Evolutionary conservation across 1,140 invertebrate genomes (phyloP), one percentile per base, ranked within the genome.

Genomic region (Himalopsyche phryganea): DNA sequence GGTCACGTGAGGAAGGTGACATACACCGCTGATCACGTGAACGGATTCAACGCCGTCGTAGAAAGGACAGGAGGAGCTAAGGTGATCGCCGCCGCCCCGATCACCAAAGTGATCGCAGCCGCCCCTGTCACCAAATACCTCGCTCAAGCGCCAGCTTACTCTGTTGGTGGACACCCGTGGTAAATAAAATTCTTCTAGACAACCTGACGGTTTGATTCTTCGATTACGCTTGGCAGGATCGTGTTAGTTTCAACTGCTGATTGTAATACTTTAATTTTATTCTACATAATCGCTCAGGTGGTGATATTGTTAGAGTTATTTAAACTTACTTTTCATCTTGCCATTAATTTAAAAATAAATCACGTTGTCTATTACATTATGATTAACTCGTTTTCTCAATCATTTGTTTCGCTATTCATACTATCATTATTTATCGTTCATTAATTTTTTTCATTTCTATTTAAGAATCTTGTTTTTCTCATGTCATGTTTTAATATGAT

Each of bases 1-100:
- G 84, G 84, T 61, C 81, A 82, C 66, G 70, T 85, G 5, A 75
- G 83, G 41, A 81, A 81, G 67, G 81, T 81, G 20, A 78, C 75
- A 6, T 81, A 81, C 69, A 78, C 78, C 4, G 79, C 78, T n/a
- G 78, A 80, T 63, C 73, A 76, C 51, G 57, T 77, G 54, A 78
- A 80, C 61, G 78, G 78, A 1, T 80, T 80, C 67, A 79, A 79
- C 61, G 78, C 78, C 6, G 77, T 79, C 13, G 78, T 80, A 7
- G 80, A 79, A 65, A 81, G 81, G 69, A 79, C 78, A 36, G 81
- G 80, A 17, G 71, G 63, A 28, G 67, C 68, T 32, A 74, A 76
- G 18, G 68, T 71, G 6, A 68, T 69, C 4, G 71, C 74, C 1
- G 74, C 66, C 32, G 57, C 66, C 7, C 60, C 65, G 1, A 63